These are phyloP conservation scores for Amblyteles armatorius DNA, from an alignment of 2,888 invertebrate genomes.

Conservation along the genomic window DNA sequence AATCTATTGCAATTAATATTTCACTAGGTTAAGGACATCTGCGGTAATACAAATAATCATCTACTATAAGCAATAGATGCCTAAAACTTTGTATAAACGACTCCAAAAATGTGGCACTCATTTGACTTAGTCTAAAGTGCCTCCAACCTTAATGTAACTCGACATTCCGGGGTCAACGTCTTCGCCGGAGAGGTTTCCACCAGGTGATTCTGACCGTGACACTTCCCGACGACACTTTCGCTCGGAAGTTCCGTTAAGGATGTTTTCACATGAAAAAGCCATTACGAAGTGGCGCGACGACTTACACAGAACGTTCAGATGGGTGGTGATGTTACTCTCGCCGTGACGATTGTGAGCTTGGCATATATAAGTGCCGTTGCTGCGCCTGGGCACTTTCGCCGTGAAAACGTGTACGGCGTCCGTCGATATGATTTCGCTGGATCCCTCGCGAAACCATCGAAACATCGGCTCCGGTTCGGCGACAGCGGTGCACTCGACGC, in stretches of 20 bases:
- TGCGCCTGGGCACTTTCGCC: conserved; percentile 89
- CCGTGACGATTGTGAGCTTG: conserved; percentile 93
- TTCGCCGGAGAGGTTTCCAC: not conserved
- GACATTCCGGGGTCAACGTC: not conserved
- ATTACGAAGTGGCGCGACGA: conserved; percentile 71
- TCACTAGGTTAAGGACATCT: too few relatives aligned
- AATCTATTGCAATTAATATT: too few relatives aligned
- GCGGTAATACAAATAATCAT: too few relatives aligned
- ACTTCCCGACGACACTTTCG: not conserved
- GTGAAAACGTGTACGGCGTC: conserved; percentile 87
- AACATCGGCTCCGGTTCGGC: conserved; percentile 91
- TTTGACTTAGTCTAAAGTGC: too few relatives aligned
- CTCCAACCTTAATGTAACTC: too few relatives aligned
- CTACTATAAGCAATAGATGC: too few relatives aligned
- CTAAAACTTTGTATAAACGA: too few relatives aligned
- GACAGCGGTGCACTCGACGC: conserved; percentile 87
- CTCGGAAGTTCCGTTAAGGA: not conserved
- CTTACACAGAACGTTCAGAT: conserved; percentile 94
- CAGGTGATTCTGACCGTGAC: not conserved
- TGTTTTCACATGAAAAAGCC: not conserved
- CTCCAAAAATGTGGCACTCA: too few relatives aligned
- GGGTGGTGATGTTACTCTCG: conserved; percentile 88
- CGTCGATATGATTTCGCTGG: conserved; percentile 85
- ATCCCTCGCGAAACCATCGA: conserved; percentile 89
- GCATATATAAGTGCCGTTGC: conserved; percentile 92